Conservation (phyloP, 2,888 invertebrate genomes). For the Ormyrus labotus region DNA sequence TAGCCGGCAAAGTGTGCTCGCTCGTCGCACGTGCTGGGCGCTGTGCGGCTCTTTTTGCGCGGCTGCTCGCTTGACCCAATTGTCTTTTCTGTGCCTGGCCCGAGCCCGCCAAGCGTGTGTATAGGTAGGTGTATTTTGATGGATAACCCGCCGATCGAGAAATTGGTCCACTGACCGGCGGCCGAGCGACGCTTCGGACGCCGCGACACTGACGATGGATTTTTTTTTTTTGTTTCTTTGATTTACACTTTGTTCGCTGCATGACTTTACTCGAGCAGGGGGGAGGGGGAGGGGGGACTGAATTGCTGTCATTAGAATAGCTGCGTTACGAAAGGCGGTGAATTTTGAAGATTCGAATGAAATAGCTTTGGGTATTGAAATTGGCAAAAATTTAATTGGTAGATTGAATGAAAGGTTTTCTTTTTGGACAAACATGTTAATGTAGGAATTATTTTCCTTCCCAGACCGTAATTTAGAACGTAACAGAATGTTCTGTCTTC, state of each 20-base stretch:
- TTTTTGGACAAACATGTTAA: no score
- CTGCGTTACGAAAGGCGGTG: no score
- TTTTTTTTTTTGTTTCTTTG: background rate
- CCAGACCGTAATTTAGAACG: no score
- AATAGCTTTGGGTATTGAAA: background rate
- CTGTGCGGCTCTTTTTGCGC: slow-evolving; percentile 2
- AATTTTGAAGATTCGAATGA: no score
- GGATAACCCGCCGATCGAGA: slow-evolving; percentile 16
- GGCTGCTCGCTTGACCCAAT: slow-evolving; percentile 27
- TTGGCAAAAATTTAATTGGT: background rate
- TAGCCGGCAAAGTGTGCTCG: background rate
- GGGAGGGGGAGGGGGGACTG: no score
- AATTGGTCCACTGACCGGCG: slow-evolving; percentile 12
- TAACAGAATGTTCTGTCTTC: no score
- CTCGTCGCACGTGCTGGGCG: background rate
- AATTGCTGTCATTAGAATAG: no score
- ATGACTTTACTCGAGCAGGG: no score
- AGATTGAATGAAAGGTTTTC: no score
- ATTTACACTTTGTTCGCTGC: background rate
- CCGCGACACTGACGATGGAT: background rate
- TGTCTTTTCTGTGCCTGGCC: background rate
- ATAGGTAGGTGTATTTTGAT: background rate
- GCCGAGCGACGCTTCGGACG: background rate
- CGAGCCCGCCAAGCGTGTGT: no score
- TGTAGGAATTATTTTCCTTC: no score